phyloP scores from a whole-genome alignment of 2,113 vertebrate genomes.

The Dipodomys spectabilis region DNA sequence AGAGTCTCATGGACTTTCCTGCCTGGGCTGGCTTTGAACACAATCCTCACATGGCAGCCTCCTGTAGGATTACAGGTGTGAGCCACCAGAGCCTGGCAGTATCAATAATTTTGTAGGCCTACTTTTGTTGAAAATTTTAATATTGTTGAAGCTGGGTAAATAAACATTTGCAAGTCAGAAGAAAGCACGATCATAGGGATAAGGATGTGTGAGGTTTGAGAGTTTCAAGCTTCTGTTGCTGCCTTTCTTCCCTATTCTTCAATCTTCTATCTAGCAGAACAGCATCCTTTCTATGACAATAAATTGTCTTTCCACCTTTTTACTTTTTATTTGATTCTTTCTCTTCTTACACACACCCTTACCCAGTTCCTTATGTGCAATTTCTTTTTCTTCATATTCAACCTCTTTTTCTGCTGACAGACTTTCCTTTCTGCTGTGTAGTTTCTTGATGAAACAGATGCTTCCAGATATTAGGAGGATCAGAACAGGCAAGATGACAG shows the following conservation, averaged over 20 bases:
- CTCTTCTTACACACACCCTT: not conserved
- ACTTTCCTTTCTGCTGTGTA: not conserved
- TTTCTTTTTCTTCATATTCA: constrained; percentile 50
- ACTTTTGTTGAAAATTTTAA: not conserved
- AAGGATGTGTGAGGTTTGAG: rapidly evolving
- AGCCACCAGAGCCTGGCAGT: no score
- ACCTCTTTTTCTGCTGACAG: not conserved
- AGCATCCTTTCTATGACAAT: not conserved
- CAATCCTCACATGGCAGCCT: no score
- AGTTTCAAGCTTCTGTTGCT: not conserved
- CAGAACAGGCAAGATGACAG: not conserved
- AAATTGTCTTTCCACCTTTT: not conserved
- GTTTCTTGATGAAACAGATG: constrained; percentile 49
- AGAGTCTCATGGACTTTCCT: no score
- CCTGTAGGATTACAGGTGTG: no score
- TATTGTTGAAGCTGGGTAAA: not conserved
- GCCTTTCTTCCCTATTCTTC: not conserved
- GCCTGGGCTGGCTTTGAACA: no score
- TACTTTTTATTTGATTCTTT: not conserved
- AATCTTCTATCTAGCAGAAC: not conserved
- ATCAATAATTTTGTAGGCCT: not conserved
- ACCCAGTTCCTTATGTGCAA: constrained; percentile 18
- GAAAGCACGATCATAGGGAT: no score
- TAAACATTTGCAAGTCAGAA: not conserved
- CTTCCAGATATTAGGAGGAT: not conserved